phyloP scores from a whole-genome alignment of 2,113 vertebrate species.

The Cranoglanis bouderius region DNA sequence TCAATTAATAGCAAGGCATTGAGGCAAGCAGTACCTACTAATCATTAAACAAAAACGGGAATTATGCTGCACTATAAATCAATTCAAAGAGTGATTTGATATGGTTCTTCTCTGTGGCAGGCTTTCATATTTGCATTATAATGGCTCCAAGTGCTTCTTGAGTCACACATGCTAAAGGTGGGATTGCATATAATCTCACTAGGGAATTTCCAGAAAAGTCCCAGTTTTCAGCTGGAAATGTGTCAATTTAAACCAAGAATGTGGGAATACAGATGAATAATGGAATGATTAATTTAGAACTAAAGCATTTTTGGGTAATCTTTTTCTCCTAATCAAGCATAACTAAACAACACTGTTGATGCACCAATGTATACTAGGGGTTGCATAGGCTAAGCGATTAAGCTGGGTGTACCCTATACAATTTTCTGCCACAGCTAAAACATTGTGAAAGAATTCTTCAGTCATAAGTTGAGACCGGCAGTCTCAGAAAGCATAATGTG shows the following conservation, averaged over 20 bases:
- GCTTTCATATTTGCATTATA: slow-evolving; percentile 43
- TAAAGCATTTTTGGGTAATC: not conserved
- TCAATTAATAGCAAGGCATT: slow-evolving; percentile 22
- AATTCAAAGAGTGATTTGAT: slow-evolving; percentile 46
- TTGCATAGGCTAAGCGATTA: not conserved
- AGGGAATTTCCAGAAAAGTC: slow-evolving; percentile 22
- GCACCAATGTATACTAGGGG: not conserved
- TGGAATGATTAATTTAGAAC: slow-evolving; percentile 12
- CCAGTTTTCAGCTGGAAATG: slow-evolving; percentile 32
- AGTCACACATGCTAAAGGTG: slow-evolving; percentile 19
- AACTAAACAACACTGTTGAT: not conserved
- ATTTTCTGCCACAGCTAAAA: not conserved
- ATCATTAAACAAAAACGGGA: slow-evolving; percentile 21
- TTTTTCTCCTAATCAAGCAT: not conserved
- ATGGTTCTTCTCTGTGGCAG: slow-evolving; percentile 19
- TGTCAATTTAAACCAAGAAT: slow-evolving; percentile 15
- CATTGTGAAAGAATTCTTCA: not conserved
- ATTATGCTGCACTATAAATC: slow-evolving; percentile 30
- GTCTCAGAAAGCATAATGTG: not conserved
- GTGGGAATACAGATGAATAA: slow-evolving; percentile 41
- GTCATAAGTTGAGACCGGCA: not conserved
- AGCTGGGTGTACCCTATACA: not conserved
- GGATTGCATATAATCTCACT: slow-evolving; percentile 4
- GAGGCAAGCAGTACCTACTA: slow-evolving; percentile 1
- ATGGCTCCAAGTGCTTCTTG: not conserved